phyloP scores from a whole-genome alignment of 2,888 invertebrate species.

The Cyrtodaria siliqua region DNA sequence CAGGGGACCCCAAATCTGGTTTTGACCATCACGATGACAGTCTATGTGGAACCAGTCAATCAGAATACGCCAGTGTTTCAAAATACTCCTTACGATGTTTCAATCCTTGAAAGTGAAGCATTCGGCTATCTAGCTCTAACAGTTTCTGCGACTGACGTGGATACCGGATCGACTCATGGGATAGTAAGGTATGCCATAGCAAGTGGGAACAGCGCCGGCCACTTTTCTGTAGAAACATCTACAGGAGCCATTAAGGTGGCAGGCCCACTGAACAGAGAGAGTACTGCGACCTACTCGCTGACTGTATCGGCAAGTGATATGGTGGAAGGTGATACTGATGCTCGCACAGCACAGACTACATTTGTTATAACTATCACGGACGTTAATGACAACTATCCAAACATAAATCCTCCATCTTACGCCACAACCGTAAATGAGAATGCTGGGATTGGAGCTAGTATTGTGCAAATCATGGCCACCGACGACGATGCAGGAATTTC shows the following conservation, averaged over 20 bases:
- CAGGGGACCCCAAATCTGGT: constrained; percentile 54
- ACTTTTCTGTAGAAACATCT: constrained; percentile 70
- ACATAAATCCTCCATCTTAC: constrained; percentile 97
- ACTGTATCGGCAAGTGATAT: constrained; percentile 68
- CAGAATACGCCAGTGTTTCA: constrained; percentile 68
- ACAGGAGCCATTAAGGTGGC: constrained; percentile 70
- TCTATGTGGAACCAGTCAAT: constrained; percentile 68
- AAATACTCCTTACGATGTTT: constrained; percentile 53
- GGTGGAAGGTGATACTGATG: constrained; percentile 51
- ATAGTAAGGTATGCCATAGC: constrained; percentile 67
- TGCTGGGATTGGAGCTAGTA: constrained; percentile 85
- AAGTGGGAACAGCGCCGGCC: constrained; percentile 62
- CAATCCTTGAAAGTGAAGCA: constrained; percentile 63
- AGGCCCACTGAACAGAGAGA: constrained; percentile 76
- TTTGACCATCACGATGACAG: constrained; percentile 40
- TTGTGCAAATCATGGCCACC: constrained; percentile 53
- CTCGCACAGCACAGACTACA: constrained; percentile 86
- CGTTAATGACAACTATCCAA: constrained; percentile 96
- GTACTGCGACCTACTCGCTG: constrained; percentile 64
- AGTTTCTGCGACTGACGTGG: constrained; percentile 62
- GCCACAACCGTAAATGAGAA: constrained; percentile 95
- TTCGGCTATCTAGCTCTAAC: constrained; percentile 40
- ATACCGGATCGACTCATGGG: constrained; percentile 70
- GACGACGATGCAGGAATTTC: constrained; percentile 69
- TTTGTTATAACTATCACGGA: constrained; percentile 98